A percentile compares a stretch with the other conserved stretches of the same genome.
Conservation (phyloP, 2,113 vertebrate genomes). For the Neofelis nebulosa region DNA sequence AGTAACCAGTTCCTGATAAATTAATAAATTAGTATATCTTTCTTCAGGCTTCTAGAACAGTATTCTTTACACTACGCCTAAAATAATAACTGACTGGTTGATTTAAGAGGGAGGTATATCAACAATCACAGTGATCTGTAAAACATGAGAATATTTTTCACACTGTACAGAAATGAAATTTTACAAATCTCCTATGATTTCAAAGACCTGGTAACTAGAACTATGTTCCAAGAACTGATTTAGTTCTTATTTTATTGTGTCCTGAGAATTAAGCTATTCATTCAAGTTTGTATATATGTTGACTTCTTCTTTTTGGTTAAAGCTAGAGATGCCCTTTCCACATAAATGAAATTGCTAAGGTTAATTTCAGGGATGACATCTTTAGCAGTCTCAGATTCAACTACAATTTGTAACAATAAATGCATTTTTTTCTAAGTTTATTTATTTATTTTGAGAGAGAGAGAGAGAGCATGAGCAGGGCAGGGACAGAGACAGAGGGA, state of each 20-base stretch:
- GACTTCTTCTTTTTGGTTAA: not conserved
- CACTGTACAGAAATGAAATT: not conserved
- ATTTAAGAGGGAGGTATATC: not conserved
- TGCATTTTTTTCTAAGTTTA: not conserved
- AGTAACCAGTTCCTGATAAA: not conserved
- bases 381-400: not conserved
- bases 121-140: not conserved
- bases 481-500: no score
- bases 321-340: slow-evolving; percentile 57
- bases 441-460: no score
- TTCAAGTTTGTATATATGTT: not conserved
- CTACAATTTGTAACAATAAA: slow-evolving; percentile 13
- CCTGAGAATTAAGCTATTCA: slow-evolving; percentile 65
- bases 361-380: not conserved
- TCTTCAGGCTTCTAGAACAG: not conserved
- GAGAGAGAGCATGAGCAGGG: no score
- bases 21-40: not conserved
- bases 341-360: slow-evolving; percentile 51
- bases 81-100: not conserved
- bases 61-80: not conserved
- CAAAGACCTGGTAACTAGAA: not conserved
- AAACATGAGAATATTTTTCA: not conserved
- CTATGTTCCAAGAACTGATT: not conserved
- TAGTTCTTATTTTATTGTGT: slow-evolving; percentile 5
- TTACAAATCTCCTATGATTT: not conserved